Evolutionary conservation across 2,113 vertebrate genomes (phyloP), one percentile per base, ranked within the genome.

Genomic region (Maccullochella peelii): DNA sequence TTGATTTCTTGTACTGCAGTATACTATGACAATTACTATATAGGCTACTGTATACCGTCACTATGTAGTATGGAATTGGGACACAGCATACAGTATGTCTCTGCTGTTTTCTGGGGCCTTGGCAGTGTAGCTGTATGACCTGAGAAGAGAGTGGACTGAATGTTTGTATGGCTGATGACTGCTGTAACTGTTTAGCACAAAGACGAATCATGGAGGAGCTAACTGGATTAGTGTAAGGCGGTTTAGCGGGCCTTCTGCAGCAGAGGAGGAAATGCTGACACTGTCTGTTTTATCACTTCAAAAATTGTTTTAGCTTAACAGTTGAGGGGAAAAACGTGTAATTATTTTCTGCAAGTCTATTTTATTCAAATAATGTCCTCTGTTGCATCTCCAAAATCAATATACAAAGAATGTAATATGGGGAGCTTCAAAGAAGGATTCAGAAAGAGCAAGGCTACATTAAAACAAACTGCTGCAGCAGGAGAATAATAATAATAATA

Each of bases 141-240:
- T 86, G 47, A 75, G 40, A 82, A 38, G 49, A 74, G 44, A 72
- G 4, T 71, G 61, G 67, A 77, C 38, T 79, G 76, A 14, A 67
- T 82, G 50, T 88, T 20, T 85, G 71, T 79, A 30, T 79, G 83
- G 73, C 70, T 81, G 82, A 85, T 69, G 72, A 62, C 82, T 88
- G 86, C 65, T 68, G 47, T 78, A 59, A 81, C 61, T 84, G 78
- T 91, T 91, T 72, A 88, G 77, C 83, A 84, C 83, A 87, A 84
- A 85, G 73, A 82, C 52, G 86, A 88, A 89, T 91, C 92, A 92
- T 84, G 44, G 65, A 42, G 38, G 61, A 44, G 83, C 86, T 92
- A 93, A 90, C 52, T 84, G 91, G 90, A 93, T 92, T 92, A 91
- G 86, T 88, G 68, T 77, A 86, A 92, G 83, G 80, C 27, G 58